Base-by-base conservation (phyloP, 2,888 invertebrate genomes). In the Protonemura montana region DNA sequence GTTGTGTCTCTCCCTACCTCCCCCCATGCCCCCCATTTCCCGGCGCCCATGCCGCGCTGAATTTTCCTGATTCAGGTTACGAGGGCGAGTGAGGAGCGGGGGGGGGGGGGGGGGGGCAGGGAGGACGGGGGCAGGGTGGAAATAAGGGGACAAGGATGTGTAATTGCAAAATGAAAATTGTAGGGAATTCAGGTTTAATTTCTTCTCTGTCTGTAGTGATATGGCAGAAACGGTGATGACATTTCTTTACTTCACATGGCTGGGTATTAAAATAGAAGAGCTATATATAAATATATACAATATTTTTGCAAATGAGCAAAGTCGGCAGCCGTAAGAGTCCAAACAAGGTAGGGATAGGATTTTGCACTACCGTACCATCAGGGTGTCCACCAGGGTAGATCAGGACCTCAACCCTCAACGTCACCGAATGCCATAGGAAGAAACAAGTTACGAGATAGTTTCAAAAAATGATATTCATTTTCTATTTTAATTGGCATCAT, bases 131-230 rank as follows among this genome's bases (percentile, higher is more conserved):
- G 13, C 5, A 41, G 41, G 13, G 59, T 13, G 3, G 59, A 21
- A 21, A 21, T 3, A 59, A 2, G 59, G 59, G 21, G 13, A 13
- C 13, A 59, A 21, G 1, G 59, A 59, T 59, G 21, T 21, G 59
- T 59, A 59, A 59, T 59, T 59, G 59, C 59, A 59, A 59, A 59
- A 59, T 59, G 59, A 59, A 59, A 59, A 59, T 59, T 59, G 59
- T 59, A 21, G 13, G 13, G 59, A 59, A 59, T 59, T 59, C 16
- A 59, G 59, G 59, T 59, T 59, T 59, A 59, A 59, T 59, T 59
- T 59, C 21, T 16, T 2, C 59, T 59, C 59, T 13, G 41, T 41
- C n/a, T 2, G 59, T 21, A 21, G 59, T 13, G 59, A 59, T 59
- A 13, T 59, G 59, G 59, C 59, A 59, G 59, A 10, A 21, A 21